Evolutionary conservation across 2,113 vertebrate genomes (phyloP).

Genomic region (Glaucomys volans): DNA sequence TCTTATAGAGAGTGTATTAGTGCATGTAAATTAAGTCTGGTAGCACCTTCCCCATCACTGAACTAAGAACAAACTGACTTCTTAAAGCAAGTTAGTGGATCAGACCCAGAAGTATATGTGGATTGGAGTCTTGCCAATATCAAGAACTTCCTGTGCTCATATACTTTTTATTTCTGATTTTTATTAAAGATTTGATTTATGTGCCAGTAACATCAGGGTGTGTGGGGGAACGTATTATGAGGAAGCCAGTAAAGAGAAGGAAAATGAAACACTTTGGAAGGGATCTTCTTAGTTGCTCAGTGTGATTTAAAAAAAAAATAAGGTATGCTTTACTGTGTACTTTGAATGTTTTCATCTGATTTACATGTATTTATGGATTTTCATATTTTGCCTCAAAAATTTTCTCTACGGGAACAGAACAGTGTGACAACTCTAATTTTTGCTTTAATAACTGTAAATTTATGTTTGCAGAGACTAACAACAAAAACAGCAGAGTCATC

Average conservation of each 20-base stretch:
- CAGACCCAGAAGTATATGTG: slow-evolving; percentile 19
- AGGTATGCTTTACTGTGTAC: slow-evolving; percentile 56
- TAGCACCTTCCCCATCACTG: not conserved
- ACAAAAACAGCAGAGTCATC: slow-evolving; percentile 26
- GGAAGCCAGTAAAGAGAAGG: slow-evolving; percentile 20
- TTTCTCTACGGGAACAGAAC: not conserved
- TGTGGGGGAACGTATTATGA: slow-evolving; percentile 31
- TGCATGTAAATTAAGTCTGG: not conserved
- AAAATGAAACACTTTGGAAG: slow-evolving; percentile 63
- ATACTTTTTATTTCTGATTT: slow-evolving; percentile 66
- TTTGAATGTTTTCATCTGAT: slow-evolving; percentile 23
- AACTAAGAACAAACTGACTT: slow-evolving; percentile 33
- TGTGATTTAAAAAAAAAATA: slow-evolving; percentile 26
- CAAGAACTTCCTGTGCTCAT: slow-evolving; percentile 51
- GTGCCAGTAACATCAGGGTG: slow-evolving; percentile 48
- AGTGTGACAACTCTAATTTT: not conserved
- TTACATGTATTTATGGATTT: not conserved
- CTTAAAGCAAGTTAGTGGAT: slow-evolving; percentile 30
- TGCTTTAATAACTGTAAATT: slow-evolving; percentile 45
- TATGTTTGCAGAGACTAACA: slow-evolving; percentile 49
- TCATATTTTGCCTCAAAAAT: slow-evolving; percentile 20
- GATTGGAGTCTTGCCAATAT: slow-evolving; percentile 52
- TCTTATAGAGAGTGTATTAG: not conserved
- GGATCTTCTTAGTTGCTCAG: not conserved
- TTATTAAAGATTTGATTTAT: slow-evolving; percentile 67